Evolutionary conservation across 2,113 vertebrate genomes (phyloP), one percentile per base, ranked within the genome.

Genomic region (Plestiodon gilberti): DNA sequence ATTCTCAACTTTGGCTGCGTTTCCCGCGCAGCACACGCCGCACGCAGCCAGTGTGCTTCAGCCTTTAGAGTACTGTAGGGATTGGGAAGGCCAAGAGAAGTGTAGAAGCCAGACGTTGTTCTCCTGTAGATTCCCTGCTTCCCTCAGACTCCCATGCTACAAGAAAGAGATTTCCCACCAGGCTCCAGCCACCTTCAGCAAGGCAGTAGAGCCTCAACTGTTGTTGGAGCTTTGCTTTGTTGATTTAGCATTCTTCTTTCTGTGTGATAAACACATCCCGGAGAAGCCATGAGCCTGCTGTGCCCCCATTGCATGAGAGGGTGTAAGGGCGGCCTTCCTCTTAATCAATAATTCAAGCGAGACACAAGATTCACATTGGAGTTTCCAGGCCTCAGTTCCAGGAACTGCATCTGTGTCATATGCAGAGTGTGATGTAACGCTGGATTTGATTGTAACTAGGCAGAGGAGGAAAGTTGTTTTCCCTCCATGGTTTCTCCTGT

Each of bases 341-440:
- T n/a, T 1, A 88, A 91, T 93, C 87, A 94, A 93, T 94, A 94
- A 94, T 93, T 91, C 86, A 94, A 92, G 65, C 86, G 85, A 87
- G 80, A 87, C 81, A 88, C 75, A 79, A 64, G 59, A 85, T 84
- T 85, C 18, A 85, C 89, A 86, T 87, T 77, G 83, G 82, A 52
- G 65, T 73, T 38, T 82, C 20, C 30, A 81, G 61, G 43, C 35
- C 85, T 79, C 83, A 86, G 48, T 88, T 90, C 93, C 83, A 8
- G 90, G 88, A 91, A 55, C 40, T 3, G 5, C 73, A 33, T n/a
- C 28, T 18, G 22, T 40, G 22, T 83, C 70, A 18, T 14, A 62
- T 62, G 38, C 57, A 84, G 82, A 84, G 35, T 38, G n/a, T n/a
- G n/a, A n/a, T 75, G 57, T 48, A 70, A 25, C 75, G 70, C 62